A percentile compares a stretch with the other conserved stretches of the same genome.
Conservation (phyloP, 2,113 vertebrate species). For the Ictidomys tridecemlineatus region DNA sequence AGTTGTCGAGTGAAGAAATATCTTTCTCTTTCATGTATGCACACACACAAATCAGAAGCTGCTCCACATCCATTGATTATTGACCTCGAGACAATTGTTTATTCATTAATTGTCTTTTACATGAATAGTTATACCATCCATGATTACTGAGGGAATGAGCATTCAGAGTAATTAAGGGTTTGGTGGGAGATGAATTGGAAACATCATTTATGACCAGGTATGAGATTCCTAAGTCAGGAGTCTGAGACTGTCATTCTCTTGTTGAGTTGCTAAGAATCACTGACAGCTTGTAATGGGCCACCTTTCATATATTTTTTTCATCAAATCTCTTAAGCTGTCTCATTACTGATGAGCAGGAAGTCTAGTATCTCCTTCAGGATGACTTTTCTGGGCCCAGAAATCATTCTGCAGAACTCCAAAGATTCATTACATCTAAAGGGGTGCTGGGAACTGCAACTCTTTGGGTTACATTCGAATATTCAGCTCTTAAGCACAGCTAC, state of each 20-base stretch:
- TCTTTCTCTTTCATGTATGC: background rate
- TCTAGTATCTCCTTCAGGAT: background rate
- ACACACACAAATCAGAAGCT: background rate
- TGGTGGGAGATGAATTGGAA: background rate
- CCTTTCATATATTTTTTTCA: background rate
- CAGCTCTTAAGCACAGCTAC: background rate
- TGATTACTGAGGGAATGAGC: no score
- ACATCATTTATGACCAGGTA: background rate
- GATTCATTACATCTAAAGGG: background rate
- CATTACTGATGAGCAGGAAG: background rate
- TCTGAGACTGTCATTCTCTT: background rate
- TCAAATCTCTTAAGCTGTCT: no score
- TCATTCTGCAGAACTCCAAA: background rate
- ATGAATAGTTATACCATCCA: background rate
- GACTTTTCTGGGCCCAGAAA: background rate
- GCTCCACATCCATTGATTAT: constrained; percentile 34
- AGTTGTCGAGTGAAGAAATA: background rate
- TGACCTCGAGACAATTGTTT: constrained; percentile 26
- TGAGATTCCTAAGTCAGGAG: fast-evolving
- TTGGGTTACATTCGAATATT: fast-evolving
- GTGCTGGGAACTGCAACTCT: background rate
- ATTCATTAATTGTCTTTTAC: constrained; percentile 16
- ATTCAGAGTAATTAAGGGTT: no score
- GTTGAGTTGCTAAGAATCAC: background rate
- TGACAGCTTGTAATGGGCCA: background rate